Evolutionary conservation across 2,113 vertebrate genomes (phyloP).

Genomic region (Dicrurus megarhynchus): DNA sequence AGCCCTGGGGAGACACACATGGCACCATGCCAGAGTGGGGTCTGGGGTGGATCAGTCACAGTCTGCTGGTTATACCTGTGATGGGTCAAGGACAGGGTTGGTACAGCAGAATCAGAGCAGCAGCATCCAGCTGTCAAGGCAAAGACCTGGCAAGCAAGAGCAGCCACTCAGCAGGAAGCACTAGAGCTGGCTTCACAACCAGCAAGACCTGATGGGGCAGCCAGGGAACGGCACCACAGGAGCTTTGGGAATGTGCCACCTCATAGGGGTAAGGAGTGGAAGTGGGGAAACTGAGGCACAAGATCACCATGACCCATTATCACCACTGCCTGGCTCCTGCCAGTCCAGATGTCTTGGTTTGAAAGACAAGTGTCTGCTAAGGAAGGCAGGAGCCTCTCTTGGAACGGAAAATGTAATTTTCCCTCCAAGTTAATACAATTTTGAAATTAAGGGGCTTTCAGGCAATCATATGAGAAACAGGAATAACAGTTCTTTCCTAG

Average conservation of each 20-base stretch:
- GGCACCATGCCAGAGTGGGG: background rate
- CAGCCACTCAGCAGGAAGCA: background rate
- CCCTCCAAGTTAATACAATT: background rate
- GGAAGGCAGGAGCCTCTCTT: background rate
- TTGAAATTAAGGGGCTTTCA: background rate
- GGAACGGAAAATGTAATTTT: background rate
- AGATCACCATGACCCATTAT: rapidly evolving
- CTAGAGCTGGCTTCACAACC: background rate
- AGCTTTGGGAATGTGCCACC: rapidly evolving
- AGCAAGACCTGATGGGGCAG: rapidly evolving
- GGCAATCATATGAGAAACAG: background rate
- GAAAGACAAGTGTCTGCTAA: background rate
- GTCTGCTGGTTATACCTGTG: background rate
- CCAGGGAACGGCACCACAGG: rapidly evolving
- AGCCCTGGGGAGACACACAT: background rate
- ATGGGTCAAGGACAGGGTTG: background rate
- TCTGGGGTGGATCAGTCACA: background rate
- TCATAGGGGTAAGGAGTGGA: background rate
- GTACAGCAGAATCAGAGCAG: background rate
- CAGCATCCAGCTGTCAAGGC: rapidly evolving
- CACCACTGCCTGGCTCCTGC: rapidly evolving
- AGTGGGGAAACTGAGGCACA: background rate
- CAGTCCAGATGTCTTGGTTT: background rate
- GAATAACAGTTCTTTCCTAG: background rate
- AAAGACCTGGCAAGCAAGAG: background rate